Evolutionary conservation across 2,797 vertebrate genomes (phyloP), one percentile per base, ranked within the genome.

Genomic region (Decapterus maruadsi): DNA sequence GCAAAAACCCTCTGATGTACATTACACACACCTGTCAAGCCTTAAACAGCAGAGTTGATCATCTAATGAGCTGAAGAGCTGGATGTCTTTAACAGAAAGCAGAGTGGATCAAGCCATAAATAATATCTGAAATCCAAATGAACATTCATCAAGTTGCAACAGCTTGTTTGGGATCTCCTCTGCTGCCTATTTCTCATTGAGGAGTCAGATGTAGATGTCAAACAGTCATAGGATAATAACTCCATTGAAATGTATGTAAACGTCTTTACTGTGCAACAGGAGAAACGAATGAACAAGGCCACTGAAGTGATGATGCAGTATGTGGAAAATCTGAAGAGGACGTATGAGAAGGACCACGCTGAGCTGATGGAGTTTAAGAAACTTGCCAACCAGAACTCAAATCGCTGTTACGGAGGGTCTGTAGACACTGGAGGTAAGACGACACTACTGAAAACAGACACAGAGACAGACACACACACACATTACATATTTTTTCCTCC

Each of bases 281-380:
- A 99, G 91, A 99, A 98, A 88, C 97, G 97, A 22, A 97, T 99
- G 98, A 99, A 96, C 71, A 98, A 97, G 88, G 98, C 98, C 62
- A 99, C 98, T 0, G 98, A 99, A 88, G 98, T 99, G 69, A 99
- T 99, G 98, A 97, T 99, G 97, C 98, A 99, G 80, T 99, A 99
- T 43, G 98, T 99, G 81, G 98, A 99, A 92, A 99, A 99, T 84
- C 91, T 99, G 82, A 99, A 99, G 92, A 96, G 98, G 86, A 99
- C 97, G 0, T 99, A 99, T 53, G 98, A 99, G 94, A 99, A 99
- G 85, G 98, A 99, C 86, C 98, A 98, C 0, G 97, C 98, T 0
- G 98, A 99, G 82, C 93, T 99, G 87, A 97, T 96, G 95, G 98
- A 99, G 88, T 99, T 96, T 87, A 99, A 99, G 91, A 99, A 99